Conservation (phyloP, 2,888 invertebrate species). For the Hyppa rectilinea region DNA sequence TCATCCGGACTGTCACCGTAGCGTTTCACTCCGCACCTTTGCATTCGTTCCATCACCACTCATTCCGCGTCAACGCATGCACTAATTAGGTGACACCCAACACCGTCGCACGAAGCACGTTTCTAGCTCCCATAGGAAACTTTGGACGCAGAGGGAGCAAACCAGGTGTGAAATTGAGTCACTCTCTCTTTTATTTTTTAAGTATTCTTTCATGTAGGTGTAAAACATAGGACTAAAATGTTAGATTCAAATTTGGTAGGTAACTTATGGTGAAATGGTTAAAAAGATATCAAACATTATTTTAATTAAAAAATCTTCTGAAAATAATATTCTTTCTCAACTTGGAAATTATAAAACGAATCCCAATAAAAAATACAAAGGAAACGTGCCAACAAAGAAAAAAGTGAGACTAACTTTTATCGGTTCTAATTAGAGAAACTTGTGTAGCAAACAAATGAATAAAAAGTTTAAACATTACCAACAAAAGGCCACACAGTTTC, state of each 20-base stretch:
- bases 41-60: slow-evolving; percentile 77
- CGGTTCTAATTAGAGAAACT: slow-evolving; percentile 61
- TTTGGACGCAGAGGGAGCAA: slow-evolving; percentile 72
- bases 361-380: slow-evolving; percentile 38
- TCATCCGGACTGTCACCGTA: slow-evolving; percentile 50
- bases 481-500: slow-evolving; percentile 55
- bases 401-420: slow-evolving; percentile 56
- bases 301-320: slow-evolving; percentile 24
- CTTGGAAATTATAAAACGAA: slow-evolving; percentile 26
- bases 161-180: slow-evolving; percentile 85
- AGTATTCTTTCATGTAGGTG: slow-evolving; percentile 44
- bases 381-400: slow-evolving; percentile 43
- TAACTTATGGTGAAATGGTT: neutral
- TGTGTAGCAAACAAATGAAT: slow-evolving; percentile 64
- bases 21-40: slow-evolving; percentile 80
- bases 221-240: too few species aligned
- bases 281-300: slow-evolving; percentile 3
- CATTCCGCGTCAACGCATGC: slow-evolving; percentile 87
- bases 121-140: slow-evolving; percentile 83
- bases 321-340: slow-evolving; percentile 8
- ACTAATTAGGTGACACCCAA: slow-evolving; percentile 88
- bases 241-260: neutral
- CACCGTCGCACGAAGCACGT: slow-evolving; percentile 73
- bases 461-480: slow-evolving; percentile 60
- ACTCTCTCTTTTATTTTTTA: slow-evolving; percentile 74